Evolutionary conservation across 2,797 vertebrate species (phyloP).

Genomic region (Bothrops alternatus): DNA sequence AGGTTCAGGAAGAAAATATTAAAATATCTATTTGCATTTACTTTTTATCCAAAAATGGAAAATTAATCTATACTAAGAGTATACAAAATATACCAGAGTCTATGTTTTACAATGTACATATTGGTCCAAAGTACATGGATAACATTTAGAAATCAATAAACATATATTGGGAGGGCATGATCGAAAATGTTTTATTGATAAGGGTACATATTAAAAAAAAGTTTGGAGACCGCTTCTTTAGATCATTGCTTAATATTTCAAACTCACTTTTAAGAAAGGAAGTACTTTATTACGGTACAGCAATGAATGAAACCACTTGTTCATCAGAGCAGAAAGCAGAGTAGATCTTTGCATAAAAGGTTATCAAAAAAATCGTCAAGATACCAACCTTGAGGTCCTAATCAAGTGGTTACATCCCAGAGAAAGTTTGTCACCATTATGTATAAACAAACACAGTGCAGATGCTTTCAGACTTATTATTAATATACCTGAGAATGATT

Average conservation of each 20-base stretch:
- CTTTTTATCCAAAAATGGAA: background rate
- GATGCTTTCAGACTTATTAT: background rate
- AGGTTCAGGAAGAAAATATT: background rate
- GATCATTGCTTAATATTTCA: background rate
- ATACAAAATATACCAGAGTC: background rate
- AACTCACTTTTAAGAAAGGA: constrained; percentile 13
- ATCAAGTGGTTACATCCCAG: constrained; percentile 7
- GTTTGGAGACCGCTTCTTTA: background rate
- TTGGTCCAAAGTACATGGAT: background rate
- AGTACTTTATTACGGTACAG: background rate
- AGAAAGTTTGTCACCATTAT: constrained; percentile 26
- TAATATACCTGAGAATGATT: constrained; percentile 18
- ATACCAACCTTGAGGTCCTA: background rate
- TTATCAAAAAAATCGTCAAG: background rate
- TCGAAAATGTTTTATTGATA: background rate
- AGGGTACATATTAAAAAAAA: background rate
- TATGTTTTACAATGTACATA: background rate
- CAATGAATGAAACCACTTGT: background rate
- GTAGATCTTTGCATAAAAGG: constrained; percentile 18
- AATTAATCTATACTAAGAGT: background rate
- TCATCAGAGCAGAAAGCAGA: background rate
- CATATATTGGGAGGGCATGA: background rate
- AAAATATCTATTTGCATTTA: background rate
- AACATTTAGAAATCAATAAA: background rate
- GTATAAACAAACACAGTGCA: background rate